These are phyloP conservation scores for Cheilosia scutellata DNA, from an alignment of 2,888 invertebrate species.

Conservation along the genomic window DNA sequence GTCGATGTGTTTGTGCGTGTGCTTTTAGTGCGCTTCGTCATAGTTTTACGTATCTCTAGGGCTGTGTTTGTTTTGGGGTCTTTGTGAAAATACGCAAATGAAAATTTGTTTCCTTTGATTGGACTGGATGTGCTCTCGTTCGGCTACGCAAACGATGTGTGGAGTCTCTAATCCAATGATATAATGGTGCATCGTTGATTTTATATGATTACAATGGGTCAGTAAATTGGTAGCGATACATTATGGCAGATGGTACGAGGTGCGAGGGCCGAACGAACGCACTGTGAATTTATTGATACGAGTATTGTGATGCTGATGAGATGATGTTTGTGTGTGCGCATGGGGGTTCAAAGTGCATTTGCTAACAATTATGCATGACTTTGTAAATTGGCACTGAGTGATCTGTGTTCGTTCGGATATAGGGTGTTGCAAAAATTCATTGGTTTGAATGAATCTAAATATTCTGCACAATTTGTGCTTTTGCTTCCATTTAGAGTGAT, in stretches of 20 bases:
- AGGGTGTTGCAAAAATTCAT: slow-evolving; percentile 37
- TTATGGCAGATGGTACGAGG: slow-evolving; percentile 55
- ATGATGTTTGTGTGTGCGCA: slow-evolving; percentile 65
- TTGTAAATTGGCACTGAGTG: slow-evolving; percentile 74
- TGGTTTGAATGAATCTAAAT: neutral
- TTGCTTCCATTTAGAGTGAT: too few species aligned
- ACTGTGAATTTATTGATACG: slow-evolving; percentile 71
- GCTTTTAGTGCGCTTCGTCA: slow-evolving; percentile 37
- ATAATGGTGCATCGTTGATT: slow-evolving; percentile 71
- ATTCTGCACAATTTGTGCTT: neutral
- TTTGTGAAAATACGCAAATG: slow-evolving; percentile 74
- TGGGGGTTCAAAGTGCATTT: slow-evolving; percentile 71
- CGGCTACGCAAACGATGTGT: slow-evolving; percentile 43
- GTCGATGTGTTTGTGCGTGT: slow-evolving; percentile 27
- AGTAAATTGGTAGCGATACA: slow-evolving; percentile 68
- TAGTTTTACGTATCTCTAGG: slow-evolving; percentile 35
- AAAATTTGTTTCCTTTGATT: slow-evolving; percentile 72
- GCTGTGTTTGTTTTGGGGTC: slow-evolving; percentile 70
- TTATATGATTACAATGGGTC: slow-evolving; percentile 76
- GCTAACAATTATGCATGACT: slow-evolving; percentile 73
- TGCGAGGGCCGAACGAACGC: slow-evolving; percentile 14
- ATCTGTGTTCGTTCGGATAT: slow-evolving; percentile 44
- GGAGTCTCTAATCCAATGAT: slow-evolving; percentile 54
- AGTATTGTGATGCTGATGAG: slow-evolving; percentile 58
- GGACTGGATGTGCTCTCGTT: slow-evolving; percentile 29